Conservation (phyloP, 2,113 vertebrate genomes). For the Thamnophis sirtalis region DNA sequence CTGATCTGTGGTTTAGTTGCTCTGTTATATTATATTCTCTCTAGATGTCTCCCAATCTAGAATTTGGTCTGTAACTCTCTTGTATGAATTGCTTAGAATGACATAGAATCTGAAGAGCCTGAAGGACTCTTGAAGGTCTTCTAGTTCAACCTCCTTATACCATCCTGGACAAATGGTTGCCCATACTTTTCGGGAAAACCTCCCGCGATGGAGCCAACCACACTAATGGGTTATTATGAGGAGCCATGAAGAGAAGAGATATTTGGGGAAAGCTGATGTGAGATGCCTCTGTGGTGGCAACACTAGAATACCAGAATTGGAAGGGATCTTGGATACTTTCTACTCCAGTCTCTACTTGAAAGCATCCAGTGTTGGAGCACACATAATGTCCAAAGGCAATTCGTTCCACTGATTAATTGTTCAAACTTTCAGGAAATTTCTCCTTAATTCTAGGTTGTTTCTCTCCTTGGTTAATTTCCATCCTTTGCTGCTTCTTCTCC, state of each 20-base stretch:
- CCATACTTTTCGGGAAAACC: background rate
- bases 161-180: no score
- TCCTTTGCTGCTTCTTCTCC: background rate
- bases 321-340: no score
- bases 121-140: background rate
- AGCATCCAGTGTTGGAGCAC: no score
- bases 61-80: background rate
- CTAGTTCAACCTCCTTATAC: background rate
- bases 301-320: background rate
- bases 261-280: background rate
- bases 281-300: background rate
- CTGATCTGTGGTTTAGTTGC: background rate
- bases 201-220: background rate
- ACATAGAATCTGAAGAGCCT: background rate
- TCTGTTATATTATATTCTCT: background rate
- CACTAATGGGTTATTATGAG: background rate
- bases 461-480: background rate
- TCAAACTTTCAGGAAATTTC: background rate
- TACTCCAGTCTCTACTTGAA: no score
- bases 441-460: background rate
- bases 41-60: background rate
- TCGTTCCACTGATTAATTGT: background rate
- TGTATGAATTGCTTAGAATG: background rate
- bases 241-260: background rate
- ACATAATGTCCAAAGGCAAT: background rate